Percentiles rank a stretch among this genome's conserved stretches.
Evolutionary conservation across 2,113 vertebrate genomes (phyloP).

Genomic region (Loxodonta africana): DNA sequence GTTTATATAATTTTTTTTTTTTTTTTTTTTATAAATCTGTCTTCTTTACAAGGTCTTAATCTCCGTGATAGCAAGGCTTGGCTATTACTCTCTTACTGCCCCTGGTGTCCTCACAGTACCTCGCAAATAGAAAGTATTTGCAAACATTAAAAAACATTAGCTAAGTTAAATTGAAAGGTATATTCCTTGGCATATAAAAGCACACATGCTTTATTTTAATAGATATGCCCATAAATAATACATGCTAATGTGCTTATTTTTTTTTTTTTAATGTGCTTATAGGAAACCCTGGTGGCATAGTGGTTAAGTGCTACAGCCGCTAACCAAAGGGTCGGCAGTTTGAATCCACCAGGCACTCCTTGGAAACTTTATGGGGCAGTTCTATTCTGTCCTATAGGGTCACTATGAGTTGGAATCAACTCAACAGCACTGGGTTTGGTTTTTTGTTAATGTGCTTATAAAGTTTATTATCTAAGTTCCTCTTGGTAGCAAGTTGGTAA

Average conservation of each 20-base stretch:
- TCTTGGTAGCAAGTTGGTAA: not conserved
- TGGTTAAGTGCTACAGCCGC: no score
- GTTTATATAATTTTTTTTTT: not conserved
- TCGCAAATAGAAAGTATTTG: not conserved
- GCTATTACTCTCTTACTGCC: not conserved
- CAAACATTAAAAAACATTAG: constrained; percentile 36
- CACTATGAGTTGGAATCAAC: no score
- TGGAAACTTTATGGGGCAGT: no score
- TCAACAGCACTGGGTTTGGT: no score
- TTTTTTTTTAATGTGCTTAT: no score
- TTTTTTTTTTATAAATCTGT: not conserved
- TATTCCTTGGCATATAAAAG: not conserved
- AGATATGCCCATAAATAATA: not conserved
- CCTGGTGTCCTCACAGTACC: not conserved
- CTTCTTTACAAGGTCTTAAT: not conserved
- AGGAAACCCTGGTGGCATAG: no score
- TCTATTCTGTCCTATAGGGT: no score
- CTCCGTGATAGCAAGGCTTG: not conserved
- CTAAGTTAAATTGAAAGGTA: constrained; percentile 10
- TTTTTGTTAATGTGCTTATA: not conserved
- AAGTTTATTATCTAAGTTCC: not conserved
- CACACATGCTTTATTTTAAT: not conserved
- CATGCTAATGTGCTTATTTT: not conserved
- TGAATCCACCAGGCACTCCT: no score
- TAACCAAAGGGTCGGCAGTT: no score